Base-by-base conservation (phyloP, 2,113 vertebrate species). In the Himantopus leucocephalus region DNA sequence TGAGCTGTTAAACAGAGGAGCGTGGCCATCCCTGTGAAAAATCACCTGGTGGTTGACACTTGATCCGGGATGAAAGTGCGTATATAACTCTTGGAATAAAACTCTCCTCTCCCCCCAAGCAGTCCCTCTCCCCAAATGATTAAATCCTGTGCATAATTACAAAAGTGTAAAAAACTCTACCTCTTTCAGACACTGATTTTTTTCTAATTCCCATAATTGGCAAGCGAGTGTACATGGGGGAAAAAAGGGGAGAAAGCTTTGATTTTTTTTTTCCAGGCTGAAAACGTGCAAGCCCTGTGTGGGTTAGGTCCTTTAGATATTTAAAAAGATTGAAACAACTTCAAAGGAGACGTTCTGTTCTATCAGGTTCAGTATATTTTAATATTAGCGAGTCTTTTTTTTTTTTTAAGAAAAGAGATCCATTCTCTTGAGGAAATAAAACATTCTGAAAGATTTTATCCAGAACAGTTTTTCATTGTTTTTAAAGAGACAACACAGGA, bases 311-410 rank as follows among this genome's bases (percentile, higher is more conserved):
- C 94, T 96, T 96, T 91, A 97, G 96, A 97, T 96, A 97, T 90
- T 97, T 97, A 95, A 96, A 96, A 95, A 95, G 94, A 95, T 94
- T 96, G 95, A 97, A 97, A 74, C 86, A 93, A 97, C 95, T 95
- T 97, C 96, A 97, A 95, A 97, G 96, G 95, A 96, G 95, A 92
- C 11, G 23, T 92, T 97, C 94, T 97, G 95, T 96, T 97, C 95
- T 95, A 97, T 94, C 94, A 95, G 94, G 96, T 97, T 97, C 74
- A 73, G 91, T 93, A 88, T 91, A 96, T 97, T 97, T 97, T 95
- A 97, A 96, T 95, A 95, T 95, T 95, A 97, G 84, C 2, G 35
- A 93, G 81, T 18, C 8, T 37, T 72, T 71, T 79, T 89, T 66
- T 85, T 93, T 95, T 94, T 73, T 62, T 66, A 83, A 91, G 87